These are phyloP conservation scores for Zaprionus nigranus DNA, from an alignment of 1,140 invertebrate genomes.

Conservation along the genomic window DNA sequence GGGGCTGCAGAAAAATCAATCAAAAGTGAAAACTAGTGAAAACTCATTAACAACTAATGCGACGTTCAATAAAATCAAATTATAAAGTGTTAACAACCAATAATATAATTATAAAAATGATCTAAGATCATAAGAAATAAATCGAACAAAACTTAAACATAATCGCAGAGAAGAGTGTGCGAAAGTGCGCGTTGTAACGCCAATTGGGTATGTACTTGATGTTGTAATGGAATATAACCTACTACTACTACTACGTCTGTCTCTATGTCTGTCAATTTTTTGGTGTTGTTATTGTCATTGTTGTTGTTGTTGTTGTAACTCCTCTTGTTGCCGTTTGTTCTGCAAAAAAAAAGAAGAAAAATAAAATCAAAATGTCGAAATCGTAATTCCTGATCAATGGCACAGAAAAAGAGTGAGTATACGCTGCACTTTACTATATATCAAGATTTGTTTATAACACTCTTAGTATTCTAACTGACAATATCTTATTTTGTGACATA, in stretches of 20 bases:
- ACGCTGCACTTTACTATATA: conserved; percentile 14
- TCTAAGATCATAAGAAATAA: not conserved
- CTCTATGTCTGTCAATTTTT: conserved; percentile 66
- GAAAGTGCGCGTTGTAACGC: conserved; percentile 45
- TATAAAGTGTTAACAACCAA: conserved; percentile 36
- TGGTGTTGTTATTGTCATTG: conserved; percentile 67
- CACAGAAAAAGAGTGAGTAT: conserved; percentile 64
- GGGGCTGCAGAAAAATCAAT: conserved; percentile 21
- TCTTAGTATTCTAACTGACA: not conserved
- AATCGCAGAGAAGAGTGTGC: conserved; percentile 19
- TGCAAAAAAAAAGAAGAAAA: not conserved
- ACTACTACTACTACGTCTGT: conserved; percentile 45
- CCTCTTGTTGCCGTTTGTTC: conserved; percentile 10
- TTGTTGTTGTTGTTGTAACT: conserved; percentile 35
- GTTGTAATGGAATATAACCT: conserved; percentile 79
- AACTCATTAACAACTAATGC: conserved; percentile 23
- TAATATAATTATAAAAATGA: conserved; percentile 22
- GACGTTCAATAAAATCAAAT: conserved; percentile 26
- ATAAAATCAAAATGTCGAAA: not conserved
- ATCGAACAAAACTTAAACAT: conserved; percentile 19
- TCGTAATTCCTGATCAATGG: conserved; percentile 4
- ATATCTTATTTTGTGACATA: no score
- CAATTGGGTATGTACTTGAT: conserved; percentile 82
- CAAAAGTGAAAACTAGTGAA: conserved; percentile 71
- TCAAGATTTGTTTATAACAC: not conserved